phyloP scores from a whole-genome alignment of 2,113 vertebrate species.

The Brachirus orientalis region DNA sequence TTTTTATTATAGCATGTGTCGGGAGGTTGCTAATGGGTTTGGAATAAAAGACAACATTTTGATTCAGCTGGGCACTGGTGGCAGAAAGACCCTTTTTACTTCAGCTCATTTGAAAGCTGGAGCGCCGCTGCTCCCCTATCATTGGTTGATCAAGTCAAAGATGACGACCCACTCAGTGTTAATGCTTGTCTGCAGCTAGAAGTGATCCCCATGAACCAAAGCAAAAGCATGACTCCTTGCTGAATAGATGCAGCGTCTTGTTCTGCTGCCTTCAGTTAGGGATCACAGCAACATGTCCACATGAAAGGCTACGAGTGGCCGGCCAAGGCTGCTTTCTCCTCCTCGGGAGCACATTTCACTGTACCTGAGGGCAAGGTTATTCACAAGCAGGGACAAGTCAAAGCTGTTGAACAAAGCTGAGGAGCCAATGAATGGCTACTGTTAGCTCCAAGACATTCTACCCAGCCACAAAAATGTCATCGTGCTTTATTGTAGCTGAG shows the following conservation, averaged over 20 bases:
- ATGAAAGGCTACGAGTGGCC: conserved; percentile 56
- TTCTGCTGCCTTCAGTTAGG: conserved; percentile 43
- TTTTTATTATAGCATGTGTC: conserved; percentile 79
- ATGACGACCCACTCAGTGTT: conserved; percentile 71
- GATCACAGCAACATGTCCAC: conserved; percentile 37
- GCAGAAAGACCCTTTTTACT: conserved; percentile 72
- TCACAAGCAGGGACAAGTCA: conserved; percentile 34
- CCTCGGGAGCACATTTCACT: conserved; percentile 24
- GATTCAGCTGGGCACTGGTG: conserved; percentile 64
- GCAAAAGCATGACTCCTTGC: conserved; percentile 59
- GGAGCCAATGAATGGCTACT: conserved; percentile 6
- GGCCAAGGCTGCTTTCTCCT: conserved; percentile 56
- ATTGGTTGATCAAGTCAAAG: conserved; percentile 79
- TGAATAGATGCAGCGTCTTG: conserved; percentile 59
- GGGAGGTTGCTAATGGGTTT: conserved; percentile 83
- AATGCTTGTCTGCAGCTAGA: conserved; percentile 74
- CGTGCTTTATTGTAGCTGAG: background rate
- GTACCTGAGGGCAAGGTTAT: conserved; percentile 36
- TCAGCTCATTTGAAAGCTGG: conserved; percentile 65
- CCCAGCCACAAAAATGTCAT: conserved; percentile 2
- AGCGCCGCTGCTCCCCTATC: conserved; percentile 68
- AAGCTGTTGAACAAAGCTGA: conserved; percentile 38
- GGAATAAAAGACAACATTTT: conserved; percentile 82
- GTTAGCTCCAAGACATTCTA: conserved; percentile 1
- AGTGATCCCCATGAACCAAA: conserved; percentile 70